Conservation (phyloP, 2,113 vertebrate species). For the Tragelaphus buxtoni region DNA sequence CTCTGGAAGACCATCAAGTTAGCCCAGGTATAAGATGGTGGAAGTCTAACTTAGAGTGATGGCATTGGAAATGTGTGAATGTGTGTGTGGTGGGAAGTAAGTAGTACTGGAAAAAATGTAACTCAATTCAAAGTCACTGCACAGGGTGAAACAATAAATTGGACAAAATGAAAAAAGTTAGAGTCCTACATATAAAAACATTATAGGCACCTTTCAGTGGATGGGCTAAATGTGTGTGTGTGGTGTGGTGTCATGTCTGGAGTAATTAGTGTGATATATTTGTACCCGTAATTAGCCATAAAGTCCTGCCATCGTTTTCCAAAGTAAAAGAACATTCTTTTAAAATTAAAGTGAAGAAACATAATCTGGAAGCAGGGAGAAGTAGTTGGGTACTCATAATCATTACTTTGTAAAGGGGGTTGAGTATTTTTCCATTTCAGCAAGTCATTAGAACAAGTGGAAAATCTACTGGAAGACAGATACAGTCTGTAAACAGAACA, state of each 20-base stretch:
- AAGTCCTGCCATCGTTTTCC: neutral
- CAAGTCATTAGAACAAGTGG: neutral
- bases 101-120: neutral
- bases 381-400: neutral
- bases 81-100: accelerated
- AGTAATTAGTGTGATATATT: neutral
- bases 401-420: neutral
- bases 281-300: neutral
- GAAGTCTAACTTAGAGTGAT: neutral
- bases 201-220: neutral
- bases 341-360: neutral
- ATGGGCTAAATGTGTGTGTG: neutral
- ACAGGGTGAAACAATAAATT: neutral
- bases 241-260: neutral
- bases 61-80: neutral
- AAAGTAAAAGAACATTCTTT: neutral
- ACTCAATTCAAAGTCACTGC: neutral
- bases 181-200: neutral
- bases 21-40: neutral
- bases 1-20: neutral
- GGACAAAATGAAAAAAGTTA: neutral
- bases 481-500: neutral
- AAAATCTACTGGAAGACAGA: neutral
- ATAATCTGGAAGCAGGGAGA: neutral
- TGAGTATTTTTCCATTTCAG: neutral